Conservation (phyloP, 2,888 invertebrate genomes). For the Lycocerus yunnanus region DNA sequence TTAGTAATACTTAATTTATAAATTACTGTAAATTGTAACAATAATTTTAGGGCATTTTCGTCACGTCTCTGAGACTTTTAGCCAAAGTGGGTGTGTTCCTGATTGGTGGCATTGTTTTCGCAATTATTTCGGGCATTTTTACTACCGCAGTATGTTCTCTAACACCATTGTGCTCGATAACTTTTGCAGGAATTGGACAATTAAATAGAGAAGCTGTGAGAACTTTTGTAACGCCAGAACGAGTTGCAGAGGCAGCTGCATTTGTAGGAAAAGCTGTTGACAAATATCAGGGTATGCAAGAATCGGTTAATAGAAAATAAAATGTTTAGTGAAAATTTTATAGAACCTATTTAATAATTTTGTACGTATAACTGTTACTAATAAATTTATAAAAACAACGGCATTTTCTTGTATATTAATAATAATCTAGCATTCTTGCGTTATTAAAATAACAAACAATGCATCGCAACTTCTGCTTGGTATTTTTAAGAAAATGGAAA, state of each 20-base stretch:
- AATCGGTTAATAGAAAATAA: constrained; percentile 31
- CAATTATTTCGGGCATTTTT: constrained; percentile 61
- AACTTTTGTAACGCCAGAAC: constrained; percentile 62
- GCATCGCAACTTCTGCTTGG: background rate
- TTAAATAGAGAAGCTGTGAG: constrained; percentile 60
- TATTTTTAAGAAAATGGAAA: background rate
- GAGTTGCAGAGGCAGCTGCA: constrained; percentile 62
- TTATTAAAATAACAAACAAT: background rate
- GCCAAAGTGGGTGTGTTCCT: constrained; percentile 56
- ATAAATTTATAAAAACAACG: background rate
- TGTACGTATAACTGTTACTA: background rate
- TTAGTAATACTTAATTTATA: background rate
- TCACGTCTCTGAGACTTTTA: constrained; percentile 45
- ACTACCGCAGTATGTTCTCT: constrained; percentile 65
- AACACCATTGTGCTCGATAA: constrained; percentile 66
- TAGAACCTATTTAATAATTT: too few species aligned
- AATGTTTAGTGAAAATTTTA: background rate
- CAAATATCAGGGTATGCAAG: constrained; percentile 59
- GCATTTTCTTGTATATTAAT: background rate
- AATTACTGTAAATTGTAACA: background rate
- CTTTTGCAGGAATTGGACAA: constrained; percentile 55
- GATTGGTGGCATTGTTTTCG: constrained; percentile 53
- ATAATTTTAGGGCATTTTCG: constrained; percentile 46
- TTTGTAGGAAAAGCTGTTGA: constrained; percentile 67
- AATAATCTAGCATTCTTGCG: background rate